Percentiles rank a stretch among this genome's conserved stretches.
Evolutionary conservation across 2,113 vertebrate species (phyloP).

Genomic region (Hippocampus guttulatus): DNA sequence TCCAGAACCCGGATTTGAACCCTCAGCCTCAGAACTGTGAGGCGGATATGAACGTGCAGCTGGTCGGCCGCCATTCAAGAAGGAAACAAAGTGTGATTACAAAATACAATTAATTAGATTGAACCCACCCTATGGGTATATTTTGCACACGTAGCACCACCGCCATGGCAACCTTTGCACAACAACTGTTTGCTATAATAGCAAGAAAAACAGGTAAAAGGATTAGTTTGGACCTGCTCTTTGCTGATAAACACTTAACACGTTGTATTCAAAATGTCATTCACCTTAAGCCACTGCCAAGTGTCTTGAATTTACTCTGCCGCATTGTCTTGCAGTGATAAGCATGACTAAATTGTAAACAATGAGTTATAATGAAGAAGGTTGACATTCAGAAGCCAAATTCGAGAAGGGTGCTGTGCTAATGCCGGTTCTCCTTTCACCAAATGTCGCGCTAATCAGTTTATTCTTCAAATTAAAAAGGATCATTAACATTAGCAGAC

Average conservation of each 20-base stretch:
- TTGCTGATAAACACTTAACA: conserved; percentile 29
- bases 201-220: conserved; percentile 19
- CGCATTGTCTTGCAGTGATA: conserved; percentile 23
- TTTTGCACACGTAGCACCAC: neutral
- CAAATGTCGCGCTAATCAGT: conserved; percentile 26
- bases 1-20: no score
- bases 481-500: neutral
- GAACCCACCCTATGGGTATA: neutral
- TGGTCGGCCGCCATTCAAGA: neutral
- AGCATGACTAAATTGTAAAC: conserved; percentile 16
- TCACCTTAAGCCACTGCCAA: conserved; percentile 9
- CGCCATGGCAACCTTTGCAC: conserved; percentile 1
- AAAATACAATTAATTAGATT: neutral
- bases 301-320: conserved; percentile 7
- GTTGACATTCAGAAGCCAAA: conserved; percentile 11
- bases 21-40: neutral
- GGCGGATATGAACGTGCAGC: neutral
- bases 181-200: conserved; percentile 11
- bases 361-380: conserved; percentile 19
- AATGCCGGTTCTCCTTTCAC: conserved; percentile 16
- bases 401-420: conserved; percentile 21
- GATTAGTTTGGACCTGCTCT: conserved; percentile 29
- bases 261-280: conserved; percentile 18
- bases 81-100: neutral
- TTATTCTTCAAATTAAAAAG: conserved; percentile 28